phyloP scores from a whole-genome alignment of 1,140 invertebrate genomes.

The Drosophila jambulina region DNA sequence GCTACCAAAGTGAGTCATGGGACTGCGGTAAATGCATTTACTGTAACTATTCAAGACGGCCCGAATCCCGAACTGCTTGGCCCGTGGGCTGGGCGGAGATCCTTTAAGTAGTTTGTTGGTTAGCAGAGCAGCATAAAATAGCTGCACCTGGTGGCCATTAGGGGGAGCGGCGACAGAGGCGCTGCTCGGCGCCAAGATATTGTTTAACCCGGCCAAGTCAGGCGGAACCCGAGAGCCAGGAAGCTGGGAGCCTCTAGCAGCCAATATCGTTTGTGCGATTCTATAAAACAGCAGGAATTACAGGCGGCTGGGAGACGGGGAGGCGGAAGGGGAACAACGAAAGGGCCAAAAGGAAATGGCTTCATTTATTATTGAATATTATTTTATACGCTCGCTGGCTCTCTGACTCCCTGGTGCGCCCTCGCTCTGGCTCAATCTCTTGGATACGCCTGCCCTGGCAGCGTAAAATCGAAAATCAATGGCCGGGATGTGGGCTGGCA shows the following conservation, averaged over 20 bases:
- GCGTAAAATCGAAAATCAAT: conserved; percentile 83
- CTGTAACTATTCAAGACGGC: conserved; percentile 35
- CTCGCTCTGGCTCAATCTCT: conserved; percentile 22
- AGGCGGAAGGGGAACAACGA: background rate
- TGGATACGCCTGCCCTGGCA: conserved; percentile 36
- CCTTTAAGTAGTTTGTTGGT: conserved; percentile 81
- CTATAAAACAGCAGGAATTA: conserved; percentile 65
- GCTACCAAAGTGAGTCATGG: background rate
- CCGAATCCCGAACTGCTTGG: conserved; percentile 14
- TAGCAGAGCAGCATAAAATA: conserved; percentile 76
- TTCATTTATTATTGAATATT: conserved; percentile 84
- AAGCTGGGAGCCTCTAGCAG: conserved; percentile 29
- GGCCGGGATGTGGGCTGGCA: conserved; percentile 68
- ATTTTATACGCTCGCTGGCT: conserved; percentile 76
- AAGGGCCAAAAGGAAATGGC: conserved; percentile 72
- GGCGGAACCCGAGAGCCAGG: conserved; percentile 22
- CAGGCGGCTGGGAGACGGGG: conserved; percentile 8
- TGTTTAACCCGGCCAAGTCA: conserved; percentile 63
- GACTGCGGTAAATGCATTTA: conserved; percentile 43
- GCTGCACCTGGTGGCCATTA: conserved; percentile 81
- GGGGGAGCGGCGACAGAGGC: conserved; percentile 55
- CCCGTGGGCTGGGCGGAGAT: conserved; percentile 39
- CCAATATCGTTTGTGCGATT: conserved; percentile 69
- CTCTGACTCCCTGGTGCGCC: conserved; percentile 34
- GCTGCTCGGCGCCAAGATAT: conserved; percentile 52